These are phyloP conservation scores for Drosophila nasuta DNA, from an alignment of 1,140 invertebrate species.

Conservation along the genomic window DNA sequence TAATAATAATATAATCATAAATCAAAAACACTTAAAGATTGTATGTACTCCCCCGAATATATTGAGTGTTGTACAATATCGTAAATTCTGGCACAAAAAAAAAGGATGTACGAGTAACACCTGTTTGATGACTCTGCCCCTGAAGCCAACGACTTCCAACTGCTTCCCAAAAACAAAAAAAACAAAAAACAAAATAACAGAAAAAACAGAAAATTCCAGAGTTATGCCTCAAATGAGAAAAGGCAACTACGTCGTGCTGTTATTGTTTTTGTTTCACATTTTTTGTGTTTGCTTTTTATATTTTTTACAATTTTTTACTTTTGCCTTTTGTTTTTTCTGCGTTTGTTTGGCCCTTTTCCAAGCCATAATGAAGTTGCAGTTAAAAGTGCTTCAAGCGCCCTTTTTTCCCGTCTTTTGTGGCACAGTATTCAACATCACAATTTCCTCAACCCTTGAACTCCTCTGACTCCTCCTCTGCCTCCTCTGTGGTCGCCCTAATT, in stretches of 20 bases:
- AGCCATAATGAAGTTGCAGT: constrained; percentile 16
- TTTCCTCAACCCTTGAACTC: neutral
- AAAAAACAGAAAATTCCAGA: neutral
- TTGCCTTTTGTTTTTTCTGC: neutral
- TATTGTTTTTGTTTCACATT: constrained; percentile 33
- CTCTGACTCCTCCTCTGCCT: neutral
- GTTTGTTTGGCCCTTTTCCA: constrained; percentile 2
- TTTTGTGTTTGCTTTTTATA: constrained; percentile 25
- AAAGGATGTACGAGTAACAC: neutral
- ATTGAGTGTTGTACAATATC: neutral
- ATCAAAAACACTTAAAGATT: constrained; percentile 31
- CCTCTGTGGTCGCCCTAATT: constrained; percentile 31
- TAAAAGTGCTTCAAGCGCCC: neutral
- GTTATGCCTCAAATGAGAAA: constrained; percentile 5
- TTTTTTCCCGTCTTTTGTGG: neutral
- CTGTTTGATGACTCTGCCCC: constrained; percentile 20
- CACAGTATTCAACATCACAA: neutral
- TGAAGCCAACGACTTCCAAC: neutral
- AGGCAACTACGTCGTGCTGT: constrained; percentile 7
- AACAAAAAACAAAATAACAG: too few relatives aligned
- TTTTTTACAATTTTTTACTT: neutral
- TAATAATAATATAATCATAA: constrained; percentile 21
- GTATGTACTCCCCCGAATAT: neutral
- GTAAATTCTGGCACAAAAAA: neutral
- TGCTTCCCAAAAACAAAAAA: neutral